These are phyloP conservation scores for Acanthiza pusilla DNA, from an alignment of 2,797 vertebrate species.

Conservation along the genomic window DNA sequence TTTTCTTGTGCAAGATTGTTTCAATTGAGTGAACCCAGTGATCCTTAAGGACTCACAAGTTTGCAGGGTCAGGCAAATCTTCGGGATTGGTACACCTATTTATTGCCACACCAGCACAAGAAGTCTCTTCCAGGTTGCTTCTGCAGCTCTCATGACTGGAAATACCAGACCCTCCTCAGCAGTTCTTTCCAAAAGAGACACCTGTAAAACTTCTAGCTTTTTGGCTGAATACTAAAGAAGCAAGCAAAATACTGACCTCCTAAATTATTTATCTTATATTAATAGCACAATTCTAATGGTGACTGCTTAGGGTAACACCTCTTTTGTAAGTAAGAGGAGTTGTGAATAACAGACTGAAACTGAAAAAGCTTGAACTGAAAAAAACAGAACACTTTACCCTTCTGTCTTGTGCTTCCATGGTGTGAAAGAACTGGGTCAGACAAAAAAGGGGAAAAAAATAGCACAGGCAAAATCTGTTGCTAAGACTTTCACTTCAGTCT, in stretches of 20 bases:
- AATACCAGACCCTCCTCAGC: background rate
- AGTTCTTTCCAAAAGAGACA: background rate
- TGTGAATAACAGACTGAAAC: background rate
- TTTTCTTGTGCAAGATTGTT: background rate
- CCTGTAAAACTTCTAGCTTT: background rate
- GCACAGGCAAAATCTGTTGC: background rate
- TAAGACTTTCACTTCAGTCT: constrained; percentile 6
- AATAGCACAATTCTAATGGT: background rate
- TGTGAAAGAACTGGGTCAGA: constrained; percentile 32
- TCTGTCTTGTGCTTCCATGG: background rate
- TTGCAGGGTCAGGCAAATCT: background rate
- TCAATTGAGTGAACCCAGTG: background rate
- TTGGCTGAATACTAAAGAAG: background rate
- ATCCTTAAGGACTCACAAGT: background rate
- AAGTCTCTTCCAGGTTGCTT: background rate
- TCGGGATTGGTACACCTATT: background rate
- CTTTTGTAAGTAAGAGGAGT: background rate
- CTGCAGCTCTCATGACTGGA: background rate
- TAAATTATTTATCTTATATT: background rate
- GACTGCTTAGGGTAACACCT: background rate
- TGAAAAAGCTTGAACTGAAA: constrained; percentile 3
- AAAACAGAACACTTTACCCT: background rate
- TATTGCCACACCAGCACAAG: background rate
- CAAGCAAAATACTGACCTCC: background rate
- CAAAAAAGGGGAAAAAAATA: background rate